Conservation (phyloP, 2,797 vertebrate genomes). For the Ceyx erithaca region DNA sequence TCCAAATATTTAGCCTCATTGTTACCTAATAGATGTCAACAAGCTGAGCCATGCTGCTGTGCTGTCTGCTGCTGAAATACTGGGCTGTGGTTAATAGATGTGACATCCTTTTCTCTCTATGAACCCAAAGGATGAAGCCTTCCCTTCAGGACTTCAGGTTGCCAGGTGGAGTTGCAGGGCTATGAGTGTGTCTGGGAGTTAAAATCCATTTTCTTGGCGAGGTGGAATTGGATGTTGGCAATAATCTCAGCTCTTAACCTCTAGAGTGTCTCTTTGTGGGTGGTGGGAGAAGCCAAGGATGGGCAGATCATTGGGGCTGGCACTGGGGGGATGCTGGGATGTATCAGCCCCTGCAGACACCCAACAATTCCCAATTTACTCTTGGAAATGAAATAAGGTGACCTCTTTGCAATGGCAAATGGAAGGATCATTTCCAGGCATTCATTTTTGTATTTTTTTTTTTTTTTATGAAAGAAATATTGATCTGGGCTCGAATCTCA, state of each 20-base stretch:
- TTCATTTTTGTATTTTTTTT: background rate
- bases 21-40: background rate
- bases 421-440: constrained; percentile 39
- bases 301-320: background rate
- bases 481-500: constrained; percentile 50
- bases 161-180: background rate
- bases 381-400: constrained; percentile 13
- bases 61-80: background rate
- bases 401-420: constrained; percentile 54
- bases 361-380: background rate
- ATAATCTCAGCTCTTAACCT: background rate
- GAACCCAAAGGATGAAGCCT: background rate
- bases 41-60: background rate
- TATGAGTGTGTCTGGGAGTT: background rate
- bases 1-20: background rate
- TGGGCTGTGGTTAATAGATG: background rate
- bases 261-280: background rate
- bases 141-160: background rate
- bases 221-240: background rate
- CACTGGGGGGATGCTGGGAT: background rate
- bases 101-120: background rate
- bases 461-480: constrained; percentile 56
- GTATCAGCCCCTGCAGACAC: rapidly evolving
- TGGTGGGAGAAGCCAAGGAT: background rate
- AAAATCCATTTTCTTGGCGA: background rate